A percentile compares a stretch with the other conserved stretches of the same genome.
phyloP scores from a whole-genome alignment of 2,888 invertebrate species.

The Branchipolynoe longqiensis region DNA sequence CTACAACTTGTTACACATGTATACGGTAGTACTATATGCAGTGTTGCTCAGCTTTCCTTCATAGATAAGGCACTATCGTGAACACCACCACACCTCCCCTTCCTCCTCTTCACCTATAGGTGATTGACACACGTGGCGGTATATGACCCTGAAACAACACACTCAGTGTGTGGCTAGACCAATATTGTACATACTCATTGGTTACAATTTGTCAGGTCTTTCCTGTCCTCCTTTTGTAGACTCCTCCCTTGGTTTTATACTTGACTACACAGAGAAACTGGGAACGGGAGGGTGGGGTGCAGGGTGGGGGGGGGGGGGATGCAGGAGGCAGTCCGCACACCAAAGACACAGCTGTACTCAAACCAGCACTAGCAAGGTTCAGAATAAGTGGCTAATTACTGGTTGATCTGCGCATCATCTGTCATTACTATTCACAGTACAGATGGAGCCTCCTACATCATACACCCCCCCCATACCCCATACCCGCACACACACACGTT shows the following conservation, averaged over 20 bases:
- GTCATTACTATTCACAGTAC: not conserved
- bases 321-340: no score
- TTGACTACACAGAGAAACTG: no score
- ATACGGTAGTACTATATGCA: no score
- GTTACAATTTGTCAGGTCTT: not conserved
- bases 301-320: no score
- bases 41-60: not conserved
- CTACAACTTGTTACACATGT: not conserved
- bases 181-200: not conserved
- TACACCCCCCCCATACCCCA: not conserved
- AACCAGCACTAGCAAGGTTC: no score
- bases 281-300: no score
- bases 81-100: slow-evolving; percentile 25
- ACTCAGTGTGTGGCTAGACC: not conserved
- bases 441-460: not conserved
- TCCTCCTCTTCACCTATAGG: not conserved
- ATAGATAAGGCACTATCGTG: slow-evolving; percentile 42
- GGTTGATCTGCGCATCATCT: not conserved
- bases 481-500: not conserved
- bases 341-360: no score
- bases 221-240: no score
- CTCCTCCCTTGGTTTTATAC: no score
- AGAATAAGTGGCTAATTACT: no score
- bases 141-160: no score
- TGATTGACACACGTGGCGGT: no score